phyloP scores from a whole-genome alignment of 2,888 invertebrate species.

The Drosophila borealis region DNA sequence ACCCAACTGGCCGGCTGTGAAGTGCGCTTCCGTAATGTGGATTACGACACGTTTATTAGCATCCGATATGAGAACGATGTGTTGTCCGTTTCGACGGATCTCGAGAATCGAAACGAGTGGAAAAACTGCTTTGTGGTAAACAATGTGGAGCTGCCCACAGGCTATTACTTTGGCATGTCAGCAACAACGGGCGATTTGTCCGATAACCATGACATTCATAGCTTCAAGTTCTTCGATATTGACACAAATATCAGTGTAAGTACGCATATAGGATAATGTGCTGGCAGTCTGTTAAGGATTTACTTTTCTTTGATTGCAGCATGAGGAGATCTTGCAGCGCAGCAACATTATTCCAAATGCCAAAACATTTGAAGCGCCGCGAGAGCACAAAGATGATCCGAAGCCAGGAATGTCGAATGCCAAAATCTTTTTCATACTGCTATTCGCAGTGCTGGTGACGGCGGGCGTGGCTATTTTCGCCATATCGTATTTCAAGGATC shows the following conservation, averaged over 20 bases:
- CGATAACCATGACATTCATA: conserved; percentile 97
- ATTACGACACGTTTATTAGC: conserved; percentile 95
- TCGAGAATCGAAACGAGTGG: conserved; percentile 97
- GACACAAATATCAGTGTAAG: conserved; percentile 89
- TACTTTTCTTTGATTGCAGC: conserved; percentile 50
- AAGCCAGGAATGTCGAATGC: conserved; percentile 95
- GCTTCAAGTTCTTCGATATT: conserved; percentile 96
- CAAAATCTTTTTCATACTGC: conserved; percentile 94
- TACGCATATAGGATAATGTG: neutral
- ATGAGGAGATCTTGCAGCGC: conserved; percentile 86
- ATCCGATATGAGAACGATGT: conserved; percentile 96
- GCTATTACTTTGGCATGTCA: conserved; percentile 96
- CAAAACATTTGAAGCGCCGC: conserved; percentile 94
- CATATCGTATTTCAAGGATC: conserved; percentile 97
- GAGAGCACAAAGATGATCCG: conserved; percentile 95
- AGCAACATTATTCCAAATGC: conserved; percentile 95
- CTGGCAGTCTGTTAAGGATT: neutral
- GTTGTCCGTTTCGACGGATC: conserved; percentile 95
- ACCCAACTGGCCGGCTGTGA: conserved; percentile 99
- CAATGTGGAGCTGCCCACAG: conserved; percentile 96
- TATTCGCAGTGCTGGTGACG: conserved; percentile 92
- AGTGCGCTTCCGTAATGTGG: conserved; percentile 95
- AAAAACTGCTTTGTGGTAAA: conserved; percentile 95
- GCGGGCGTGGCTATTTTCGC: conserved; percentile 94
- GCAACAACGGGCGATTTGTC: conserved; percentile 98